phyloP scores from a whole-genome alignment of 2,113 vertebrate species.

The Andinoacara biseriatus region DNA sequence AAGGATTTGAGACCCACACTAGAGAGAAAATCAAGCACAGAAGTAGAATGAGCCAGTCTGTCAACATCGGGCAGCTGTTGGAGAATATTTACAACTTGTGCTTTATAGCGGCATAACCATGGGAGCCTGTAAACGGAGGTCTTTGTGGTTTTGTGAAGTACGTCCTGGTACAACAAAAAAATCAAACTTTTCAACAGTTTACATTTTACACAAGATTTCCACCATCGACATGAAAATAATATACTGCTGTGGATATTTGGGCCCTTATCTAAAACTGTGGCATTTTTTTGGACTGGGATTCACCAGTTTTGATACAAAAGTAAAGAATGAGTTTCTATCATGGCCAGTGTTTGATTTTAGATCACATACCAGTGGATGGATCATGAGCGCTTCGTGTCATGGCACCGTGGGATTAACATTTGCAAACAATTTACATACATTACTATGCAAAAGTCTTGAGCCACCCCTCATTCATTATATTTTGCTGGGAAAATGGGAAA shows the following conservation, averaged over 20 bases:
- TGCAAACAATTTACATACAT: neutral
- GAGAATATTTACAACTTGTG: constrained; percentile 29
- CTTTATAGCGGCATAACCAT: constrained; percentile 21
- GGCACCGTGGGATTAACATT: no score
- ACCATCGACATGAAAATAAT: neutral
- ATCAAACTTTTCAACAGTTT: neutral
- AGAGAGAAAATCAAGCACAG: constrained; percentile 7
- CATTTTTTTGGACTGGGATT: neutral
- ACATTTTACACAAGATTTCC: neutral
- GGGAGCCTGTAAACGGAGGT: constrained; percentile 25
- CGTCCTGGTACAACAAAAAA: neutral
- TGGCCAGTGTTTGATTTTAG: neutral
- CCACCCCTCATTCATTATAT: no score
- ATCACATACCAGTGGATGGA: neutral
- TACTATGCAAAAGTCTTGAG: no score
- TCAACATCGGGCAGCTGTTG: constrained; percentile 29
- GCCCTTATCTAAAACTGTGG: neutral
- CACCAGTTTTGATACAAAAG: neutral
- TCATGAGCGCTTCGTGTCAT: neutral
- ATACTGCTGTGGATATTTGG: neutral
- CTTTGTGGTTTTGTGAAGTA: constrained; percentile 15
- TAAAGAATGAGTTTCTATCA: neutral
- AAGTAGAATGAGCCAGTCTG: constrained; percentile 17
- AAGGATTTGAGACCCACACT: constrained; percentile 20
- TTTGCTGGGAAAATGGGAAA: no score